These are phyloP conservation scores for Artemia sp. DNA, from an alignment of 2,888 invertebrate genomes.

Conservation along the genomic window DNA sequence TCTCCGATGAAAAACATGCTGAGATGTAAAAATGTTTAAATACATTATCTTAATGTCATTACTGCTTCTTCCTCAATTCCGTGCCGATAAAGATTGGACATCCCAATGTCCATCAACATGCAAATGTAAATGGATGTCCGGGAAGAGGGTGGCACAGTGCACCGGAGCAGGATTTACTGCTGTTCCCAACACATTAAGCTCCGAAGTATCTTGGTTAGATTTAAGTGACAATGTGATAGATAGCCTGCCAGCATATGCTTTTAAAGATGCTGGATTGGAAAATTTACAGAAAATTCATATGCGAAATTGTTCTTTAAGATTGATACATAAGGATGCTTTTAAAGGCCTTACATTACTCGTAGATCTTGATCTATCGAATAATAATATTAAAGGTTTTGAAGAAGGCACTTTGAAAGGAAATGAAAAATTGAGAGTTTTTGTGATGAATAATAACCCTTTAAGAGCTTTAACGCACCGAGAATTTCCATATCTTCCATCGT, in stretches of 20 bases:
- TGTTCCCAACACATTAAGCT: constrained; percentile 54
- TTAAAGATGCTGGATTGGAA: constrained; percentile 55
- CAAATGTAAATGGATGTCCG: constrained; percentile 78
- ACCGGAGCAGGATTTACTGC: constrained; percentile 58
- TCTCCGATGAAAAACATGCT: not conserved
- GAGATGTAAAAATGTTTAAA: not conserved
- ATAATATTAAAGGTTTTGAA: constrained; percentile 53
- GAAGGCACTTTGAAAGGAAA: constrained; percentile 64
- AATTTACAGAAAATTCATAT: constrained; percentile 70
- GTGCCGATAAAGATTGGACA: constrained; percentile 48
- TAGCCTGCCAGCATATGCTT: constrained; percentile 49
- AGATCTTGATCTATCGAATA: constrained; percentile 70
- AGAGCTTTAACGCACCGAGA: constrained; percentile 52
- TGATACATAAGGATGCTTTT: constrained; percentile 67
- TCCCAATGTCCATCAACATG: constrained; percentile 63
- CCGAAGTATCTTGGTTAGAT: constrained; percentile 67
- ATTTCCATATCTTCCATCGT: constrained; percentile 61
- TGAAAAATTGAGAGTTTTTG: constrained; percentile 56
- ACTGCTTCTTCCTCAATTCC: not conserved
- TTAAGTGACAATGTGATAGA: constrained; percentile 61
- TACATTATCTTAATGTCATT: constrained; percentile 1
- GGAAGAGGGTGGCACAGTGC: constrained; percentile 75
- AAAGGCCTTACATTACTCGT: constrained; percentile 63
- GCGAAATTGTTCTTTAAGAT: constrained; percentile 52
- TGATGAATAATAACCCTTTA: constrained; percentile 64